Conservation (phyloP, 2,113 vertebrate genomes). For the Anarhynchus alexandrinus region DNA sequence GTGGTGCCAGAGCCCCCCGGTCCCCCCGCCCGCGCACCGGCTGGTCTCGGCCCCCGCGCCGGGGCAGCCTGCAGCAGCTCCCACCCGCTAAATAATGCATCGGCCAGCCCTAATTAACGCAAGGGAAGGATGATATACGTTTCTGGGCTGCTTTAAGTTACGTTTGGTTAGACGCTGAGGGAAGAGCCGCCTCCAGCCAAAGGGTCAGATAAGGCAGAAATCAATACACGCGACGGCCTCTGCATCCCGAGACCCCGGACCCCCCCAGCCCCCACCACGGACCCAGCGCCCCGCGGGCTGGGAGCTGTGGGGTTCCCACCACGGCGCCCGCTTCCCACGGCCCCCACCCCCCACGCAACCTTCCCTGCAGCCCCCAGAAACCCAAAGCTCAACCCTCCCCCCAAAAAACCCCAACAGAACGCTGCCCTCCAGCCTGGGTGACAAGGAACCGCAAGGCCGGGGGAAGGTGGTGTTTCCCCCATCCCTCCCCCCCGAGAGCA, state of each 20-base stretch:
- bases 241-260: conserved; percentile 27
- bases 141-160: conserved; percentile 62
- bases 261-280: not conserved
- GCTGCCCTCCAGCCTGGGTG: not conserved
- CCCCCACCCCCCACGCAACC: accelerated
- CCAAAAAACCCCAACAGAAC: not conserved
- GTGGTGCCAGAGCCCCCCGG: accelerated
- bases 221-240: conserved; percentile 43
- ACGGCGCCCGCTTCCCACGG: not conserved
- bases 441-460: accelerated
- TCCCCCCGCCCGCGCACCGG: not conserved
- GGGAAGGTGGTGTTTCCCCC: not conserved
- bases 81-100: conserved; percentile 59
- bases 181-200: conserved; percentile 67
- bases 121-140: conserved; percentile 23
- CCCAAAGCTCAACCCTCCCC: not conserved
- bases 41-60: not conserved
- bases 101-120: conserved; percentile 26
- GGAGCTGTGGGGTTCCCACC: not conserved
- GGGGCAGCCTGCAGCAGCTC: not conserved
- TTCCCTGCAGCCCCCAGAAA: not conserved
- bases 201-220: conserved; percentile 70
- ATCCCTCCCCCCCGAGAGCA: not conserved
- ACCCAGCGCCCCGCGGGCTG: not conserved
- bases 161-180: conserved; percentile 35